Base-by-base conservation (phyloP, 1,140 invertebrate genomes). In the Calephelis nemesis region DNA sequence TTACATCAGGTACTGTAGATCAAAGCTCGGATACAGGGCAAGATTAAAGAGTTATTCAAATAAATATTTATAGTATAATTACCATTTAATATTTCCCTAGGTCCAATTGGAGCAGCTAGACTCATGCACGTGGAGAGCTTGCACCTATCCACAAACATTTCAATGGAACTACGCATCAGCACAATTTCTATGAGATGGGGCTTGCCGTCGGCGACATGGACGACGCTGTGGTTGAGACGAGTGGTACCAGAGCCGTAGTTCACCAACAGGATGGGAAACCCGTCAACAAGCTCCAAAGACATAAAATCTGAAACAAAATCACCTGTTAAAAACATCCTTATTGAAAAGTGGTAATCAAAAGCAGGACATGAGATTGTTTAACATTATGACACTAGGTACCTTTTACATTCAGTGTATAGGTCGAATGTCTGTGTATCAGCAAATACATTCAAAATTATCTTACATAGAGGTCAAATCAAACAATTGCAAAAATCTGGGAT, bases 161-260 rank as follows among this genome's bases (percentile, higher is more conserved):
- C 95, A 65, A 97, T 94, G 50, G 94, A 93, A 62, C 93, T 94
- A 72, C 94, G 94, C 68, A 93, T 95, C 82, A 96, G 94, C 47
- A 94, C 93, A n/a, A 98, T 95, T 68, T 97, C 96, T 74, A 98
- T 95, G 60, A 94, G 93, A 88, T 98, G 97, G 68, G 93, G 94
- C 71, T 95, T 94, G 0, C 96, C 96, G 74, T 97, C 95, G 15
- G 94, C 94, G 11, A 98, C 90, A 73, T 95, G 94, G 6, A 96
- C 96, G 54, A 96, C 94, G 45, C 95, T 94, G 69, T 96, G 94
- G 74, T 96, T 94, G 5, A 98, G 85, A 74, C 93, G 88, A 1
- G 94, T 92, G 0, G 96, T 96, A 3, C 97, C 98, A 0, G 96
- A 95, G 5, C 98, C 98, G 90, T 98, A 98, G 91, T 99, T 96